Evolutionary conservation across 2,888 invertebrate species (phyloP), one percentile per base, ranked within the genome.

Genomic region (Rotaria socialis): DNA sequence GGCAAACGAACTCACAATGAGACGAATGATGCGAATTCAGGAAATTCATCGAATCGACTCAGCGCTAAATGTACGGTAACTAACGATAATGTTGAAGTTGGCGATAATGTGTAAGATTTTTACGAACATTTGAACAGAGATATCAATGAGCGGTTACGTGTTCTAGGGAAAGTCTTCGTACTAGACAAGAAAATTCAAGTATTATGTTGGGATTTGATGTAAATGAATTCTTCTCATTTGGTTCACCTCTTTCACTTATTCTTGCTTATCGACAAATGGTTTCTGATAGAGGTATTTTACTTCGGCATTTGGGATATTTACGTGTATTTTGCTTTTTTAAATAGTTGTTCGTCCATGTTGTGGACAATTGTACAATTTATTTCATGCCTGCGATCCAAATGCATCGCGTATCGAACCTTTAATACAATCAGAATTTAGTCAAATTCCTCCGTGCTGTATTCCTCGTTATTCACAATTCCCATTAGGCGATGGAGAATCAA

Each of bases 381-480:
- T 97, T 92, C 99, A 99, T 93, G 95, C 97, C 88, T 96, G 96
- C 87, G 98, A 99, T 93, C 97, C 98, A 52, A 95, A 96, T 86
- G 96, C 96, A 86, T 94, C 96, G 85, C 94, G 98, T 88, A 91
- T 92, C 27, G 91, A 91, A 86, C 91, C 91, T 10, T 88, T 91
- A 10, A 85, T 91, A 85, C 47, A 67, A n/a, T 84, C 85, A 60
- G 85, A 87, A 74, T 87, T 87, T 50, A 41, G 50, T 35, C 75
- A 52, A 24, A 87, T 87, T 58, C 89, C 47, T 90, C 90, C 19
- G 88, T 85, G 52, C 86, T 96, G 95, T 92, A 94, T 99, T 86
- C 95, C 97, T n/a, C 94, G 97, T 89, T 99, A 97, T 92, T 95
- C 95, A 88, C 97, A 97, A 91, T 98, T 96, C 92, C 98, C 98